Evolutionary conservation across 2,113 vertebrate genomes (phyloP).

Genomic region (Ciconia boyciana): DNA sequence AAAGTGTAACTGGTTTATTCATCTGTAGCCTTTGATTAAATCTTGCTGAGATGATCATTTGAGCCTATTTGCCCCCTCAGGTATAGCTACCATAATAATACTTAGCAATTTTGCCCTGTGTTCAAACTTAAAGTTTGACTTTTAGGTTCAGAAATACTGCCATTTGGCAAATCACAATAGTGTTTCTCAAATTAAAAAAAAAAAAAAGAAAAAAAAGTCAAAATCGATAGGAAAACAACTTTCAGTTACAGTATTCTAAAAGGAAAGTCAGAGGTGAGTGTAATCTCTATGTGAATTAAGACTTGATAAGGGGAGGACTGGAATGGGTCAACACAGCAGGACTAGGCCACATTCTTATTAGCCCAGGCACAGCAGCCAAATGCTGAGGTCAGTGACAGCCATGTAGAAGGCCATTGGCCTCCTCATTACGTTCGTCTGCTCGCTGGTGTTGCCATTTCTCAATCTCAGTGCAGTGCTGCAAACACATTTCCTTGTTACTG

Average conservation of each 20-base stretch:
- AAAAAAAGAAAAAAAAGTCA: not conserved
- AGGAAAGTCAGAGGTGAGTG: not conserved
- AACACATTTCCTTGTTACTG: not conserved
- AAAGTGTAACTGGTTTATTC: not conserved
- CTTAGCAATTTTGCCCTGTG: not conserved
- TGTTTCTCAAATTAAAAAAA: not conserved
- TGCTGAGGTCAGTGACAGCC: rapidly evolving
- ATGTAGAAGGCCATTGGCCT: not conserved
- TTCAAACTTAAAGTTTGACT: not conserved
- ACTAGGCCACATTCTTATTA: not conserved
- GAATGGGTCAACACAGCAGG: not conserved
- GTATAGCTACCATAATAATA: not conserved
- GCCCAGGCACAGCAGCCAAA: not conserved
- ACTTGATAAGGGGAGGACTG: not conserved
- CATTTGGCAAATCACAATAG: not conserved
- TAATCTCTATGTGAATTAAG: not conserved
- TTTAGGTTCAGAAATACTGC: not conserved
- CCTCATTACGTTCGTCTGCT: not conserved
- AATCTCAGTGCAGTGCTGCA: not conserved
- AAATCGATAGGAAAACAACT: not conserved
- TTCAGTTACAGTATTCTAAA: not conserved
- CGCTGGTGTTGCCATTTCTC: not conserved
- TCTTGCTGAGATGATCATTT: not conserved
- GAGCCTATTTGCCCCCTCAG: not conserved
- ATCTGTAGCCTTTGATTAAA: not conserved